Evolutionary conservation across 1,140 invertebrate species (phyloP).

Genomic region (Drosophila subpulchrella): DNA sequence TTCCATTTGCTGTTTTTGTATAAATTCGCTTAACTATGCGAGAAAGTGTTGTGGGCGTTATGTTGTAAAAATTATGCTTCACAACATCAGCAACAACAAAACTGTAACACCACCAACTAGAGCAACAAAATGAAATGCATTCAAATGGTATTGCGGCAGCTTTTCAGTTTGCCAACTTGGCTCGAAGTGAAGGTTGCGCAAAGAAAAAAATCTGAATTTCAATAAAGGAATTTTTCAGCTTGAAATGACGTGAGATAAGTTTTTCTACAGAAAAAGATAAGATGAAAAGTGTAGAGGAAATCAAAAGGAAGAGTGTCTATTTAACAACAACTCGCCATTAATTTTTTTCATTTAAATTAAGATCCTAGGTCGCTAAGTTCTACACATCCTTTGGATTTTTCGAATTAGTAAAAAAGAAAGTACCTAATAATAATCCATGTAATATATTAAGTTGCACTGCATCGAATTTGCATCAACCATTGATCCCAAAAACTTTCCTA

Average conservation of each 20-base stretch:
- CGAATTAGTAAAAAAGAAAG: constrained; percentile 13
- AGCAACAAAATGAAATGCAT: constrained; percentile 44
- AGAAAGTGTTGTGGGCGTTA: constrained; percentile 80
- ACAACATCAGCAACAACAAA: constrained; percentile 23
- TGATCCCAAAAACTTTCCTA: neutral
- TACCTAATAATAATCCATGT: neutral
- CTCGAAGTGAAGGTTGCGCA: constrained; percentile 37
- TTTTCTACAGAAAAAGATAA: constrained; percentile 1
- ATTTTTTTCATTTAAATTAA: neutral
- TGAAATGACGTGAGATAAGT: constrained; percentile 18
- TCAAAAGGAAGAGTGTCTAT: neutral
- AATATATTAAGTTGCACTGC: neutral
- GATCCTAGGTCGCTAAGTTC: neutral
- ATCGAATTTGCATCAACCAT: neutral
- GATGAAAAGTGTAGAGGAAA: neutral
- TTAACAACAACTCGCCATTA: neutral
- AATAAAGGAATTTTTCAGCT: constrained; percentile 31
- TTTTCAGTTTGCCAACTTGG: constrained; percentile 44
- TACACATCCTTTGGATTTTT: neutral
- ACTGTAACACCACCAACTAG: constrained; percentile 14
- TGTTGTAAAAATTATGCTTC: constrained; percentile 46
- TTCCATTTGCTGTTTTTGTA: constrained; percentile 31
- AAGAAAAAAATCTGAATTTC: constrained; percentile 7
- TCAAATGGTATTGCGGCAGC: constrained; percentile 42
- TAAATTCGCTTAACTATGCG: constrained; percentile 70